These are phyloP conservation scores for Rhinolophus ferrumequinum DNA, from an alignment of 2,113 vertebrate species.

Conservation along the genomic window DNA sequence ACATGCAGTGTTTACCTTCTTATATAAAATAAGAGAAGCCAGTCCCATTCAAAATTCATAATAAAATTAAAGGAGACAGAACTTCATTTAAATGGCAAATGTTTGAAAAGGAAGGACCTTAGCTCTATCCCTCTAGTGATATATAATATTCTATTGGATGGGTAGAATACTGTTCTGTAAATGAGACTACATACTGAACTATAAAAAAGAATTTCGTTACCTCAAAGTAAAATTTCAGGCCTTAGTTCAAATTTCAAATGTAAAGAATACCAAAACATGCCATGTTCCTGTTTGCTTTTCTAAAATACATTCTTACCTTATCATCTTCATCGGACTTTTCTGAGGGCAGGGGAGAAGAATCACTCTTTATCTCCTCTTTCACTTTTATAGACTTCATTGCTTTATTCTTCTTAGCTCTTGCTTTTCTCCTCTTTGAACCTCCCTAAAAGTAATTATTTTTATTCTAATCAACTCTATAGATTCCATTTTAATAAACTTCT, in stretches of 20 bases:
- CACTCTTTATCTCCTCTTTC: slow-evolving; percentile 93
- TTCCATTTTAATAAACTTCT: slow-evolving; percentile 13
- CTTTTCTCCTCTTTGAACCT: slow-evolving; percentile 94
- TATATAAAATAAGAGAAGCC: slow-evolving; percentile 40
- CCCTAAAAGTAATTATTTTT: slow-evolving; percentile 86
- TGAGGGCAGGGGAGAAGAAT: slow-evolving; percentile 92
- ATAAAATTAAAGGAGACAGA: slow-evolving; percentile 53
- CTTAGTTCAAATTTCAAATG: slow-evolving; percentile 38
- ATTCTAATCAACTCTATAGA: slow-evolving; percentile 49
- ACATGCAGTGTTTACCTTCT: slow-evolving; percentile 44
- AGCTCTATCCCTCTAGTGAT: neutral
- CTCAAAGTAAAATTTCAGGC: neutral
- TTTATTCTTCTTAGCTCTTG: slow-evolving; percentile 94
- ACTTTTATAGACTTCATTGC: slow-evolving; percentile 89
- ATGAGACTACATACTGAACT: neutral
- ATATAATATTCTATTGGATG: neutral
- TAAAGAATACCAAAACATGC: slow-evolving; percentile 10
- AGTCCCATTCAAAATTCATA: slow-evolving; percentile 38
- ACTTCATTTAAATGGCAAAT: slow-evolving; percentile 54
- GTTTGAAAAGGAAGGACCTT: slow-evolving; percentile 62
- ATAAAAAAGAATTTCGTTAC: neutral
- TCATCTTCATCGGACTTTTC: slow-evolving; percentile 96
- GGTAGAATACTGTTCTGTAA: slow-evolving; percentile 7
- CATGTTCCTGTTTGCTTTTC: neutral
- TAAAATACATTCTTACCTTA: slow-evolving; percentile 79